Percentiles rank a stretch among this genome's conserved stretches.
phyloP scores from a whole-genome alignment of 2,797 vertebrate genomes.

The Protosalanx chinensis region DNA sequence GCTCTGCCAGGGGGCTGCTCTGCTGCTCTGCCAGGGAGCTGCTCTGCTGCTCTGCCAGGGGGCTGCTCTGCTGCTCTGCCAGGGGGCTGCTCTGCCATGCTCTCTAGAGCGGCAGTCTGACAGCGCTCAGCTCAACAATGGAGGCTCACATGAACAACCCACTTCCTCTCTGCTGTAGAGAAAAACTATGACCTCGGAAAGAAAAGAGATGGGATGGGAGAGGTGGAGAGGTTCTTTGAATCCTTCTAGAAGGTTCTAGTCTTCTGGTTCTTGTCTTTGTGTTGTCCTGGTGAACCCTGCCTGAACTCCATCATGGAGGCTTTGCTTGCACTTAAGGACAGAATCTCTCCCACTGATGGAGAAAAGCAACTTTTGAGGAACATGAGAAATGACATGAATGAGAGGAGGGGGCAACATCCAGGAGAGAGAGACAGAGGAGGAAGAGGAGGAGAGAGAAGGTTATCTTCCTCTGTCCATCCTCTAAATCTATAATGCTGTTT shows the following conservation, averaged over 20 bases:
- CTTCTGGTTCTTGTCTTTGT: too few species aligned
- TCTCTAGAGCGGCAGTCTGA: conserved; percentile 38
- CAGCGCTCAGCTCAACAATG: conserved; percentile 42
- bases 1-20: too few species aligned
- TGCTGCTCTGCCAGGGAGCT: background rate
- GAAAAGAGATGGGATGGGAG: background rate
- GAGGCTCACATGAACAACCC: conserved; percentile 27
- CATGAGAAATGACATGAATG: background rate
- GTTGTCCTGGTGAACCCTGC: background rate
- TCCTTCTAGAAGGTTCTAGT: too few species aligned
- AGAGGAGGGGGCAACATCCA: background rate
- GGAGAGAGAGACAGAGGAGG: conserved; percentile 17
- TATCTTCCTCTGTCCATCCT: conserved; percentile 31
- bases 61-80: too few species aligned
- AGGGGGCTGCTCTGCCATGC: background rate
- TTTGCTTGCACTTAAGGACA: background rate
- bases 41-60: too few species aligned
- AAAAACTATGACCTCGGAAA: conserved; percentile 22
- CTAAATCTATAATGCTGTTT: conserved; percentile 35
- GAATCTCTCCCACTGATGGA: background rate
- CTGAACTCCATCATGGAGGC: background rate
- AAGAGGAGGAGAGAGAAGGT: conserved; percentile 14
- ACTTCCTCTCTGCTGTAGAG: conserved; percentile 12
- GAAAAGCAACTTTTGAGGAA: background rate
- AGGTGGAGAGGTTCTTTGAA: too few species aligned